Evolutionary conservation across 2,113 vertebrate species (phyloP).

Genomic region (Perca schrenkii): DNA sequence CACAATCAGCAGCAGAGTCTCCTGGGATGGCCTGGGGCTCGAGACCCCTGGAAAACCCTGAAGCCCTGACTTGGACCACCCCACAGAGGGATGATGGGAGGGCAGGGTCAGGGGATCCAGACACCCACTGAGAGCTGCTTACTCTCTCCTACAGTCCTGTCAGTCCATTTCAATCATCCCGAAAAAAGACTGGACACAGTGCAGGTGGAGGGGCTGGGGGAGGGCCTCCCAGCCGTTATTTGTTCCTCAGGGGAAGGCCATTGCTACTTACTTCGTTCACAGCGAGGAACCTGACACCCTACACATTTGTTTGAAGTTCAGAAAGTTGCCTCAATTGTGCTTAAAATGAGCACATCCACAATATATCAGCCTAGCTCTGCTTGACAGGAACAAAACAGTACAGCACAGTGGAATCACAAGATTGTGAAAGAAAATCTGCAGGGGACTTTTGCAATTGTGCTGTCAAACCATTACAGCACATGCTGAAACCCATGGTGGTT

Average conservation of each 20-base stretch:
- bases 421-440: conserved; percentile 37
- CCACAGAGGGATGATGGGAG: conserved; percentile 51
- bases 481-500: conserved; percentile 25
- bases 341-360: conserved; percentile 50
- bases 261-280: conserved; percentile 25
- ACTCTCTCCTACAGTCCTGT: conserved; percentile 63
- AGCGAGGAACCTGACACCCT: conserved; percentile 47
- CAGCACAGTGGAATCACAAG: conserved; percentile 20
- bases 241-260: conserved; percentile 44
- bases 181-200: conserved; percentile 63
- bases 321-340: conserved; percentile 50
- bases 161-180: conserved; percentile 72
- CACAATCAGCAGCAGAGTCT: conserved; percentile 73
- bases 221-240: conserved; percentile 27
- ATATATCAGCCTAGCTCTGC: conserved; percentile 12
- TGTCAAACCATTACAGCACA: conserved; percentile 33
- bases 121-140: conserved; percentile 67
- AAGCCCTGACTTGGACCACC: conserved; percentile 59
- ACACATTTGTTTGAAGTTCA: conserved; percentile 48
- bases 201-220: conserved; percentile 62
- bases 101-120: conserved; percentile 54
- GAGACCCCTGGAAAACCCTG: conserved; percentile 39
- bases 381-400: conserved; percentile 24
- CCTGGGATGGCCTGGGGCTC: conserved; percentile 59
- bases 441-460: conserved; percentile 55